phyloP scores from a whole-genome alignment of 2,888 invertebrate genomes.

The Cheilosia urbana region DNA sequence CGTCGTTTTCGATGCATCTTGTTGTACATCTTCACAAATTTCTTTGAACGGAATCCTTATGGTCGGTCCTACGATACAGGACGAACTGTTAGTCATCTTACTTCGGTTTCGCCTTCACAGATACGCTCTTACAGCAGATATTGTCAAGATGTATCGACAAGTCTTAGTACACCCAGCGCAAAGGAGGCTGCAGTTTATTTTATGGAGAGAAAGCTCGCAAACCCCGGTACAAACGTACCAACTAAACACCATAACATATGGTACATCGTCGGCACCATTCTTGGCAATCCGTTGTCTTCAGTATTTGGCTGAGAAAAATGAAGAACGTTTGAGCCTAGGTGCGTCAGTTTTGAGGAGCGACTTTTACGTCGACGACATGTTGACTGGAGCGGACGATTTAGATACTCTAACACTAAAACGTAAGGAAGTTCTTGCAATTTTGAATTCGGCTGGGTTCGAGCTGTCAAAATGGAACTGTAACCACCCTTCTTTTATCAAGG shows the following conservation, averaged over 20 bases:
- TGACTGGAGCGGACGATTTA: neutral
- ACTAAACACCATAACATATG: slow-evolving; percentile 25
- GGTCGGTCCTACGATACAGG: slow-evolving; percentile 60
- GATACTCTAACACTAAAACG: neutral
- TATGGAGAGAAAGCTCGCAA: neutral
- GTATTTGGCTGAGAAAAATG: neutral
- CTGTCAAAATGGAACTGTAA: slow-evolving; percentile 2
- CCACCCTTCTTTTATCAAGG: neutral
- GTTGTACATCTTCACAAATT: slow-evolving; percentile 28
- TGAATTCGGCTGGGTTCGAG: neutral
- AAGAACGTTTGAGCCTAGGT: neutral
- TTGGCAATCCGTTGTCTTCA: slow-evolving; percentile 16
- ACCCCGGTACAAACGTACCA: neutral
- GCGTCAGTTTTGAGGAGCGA: neutral
- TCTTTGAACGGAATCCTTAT: slow-evolving; percentile 56
- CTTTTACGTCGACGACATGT: slow-evolving; percentile 1
- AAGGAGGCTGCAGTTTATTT: neutral
- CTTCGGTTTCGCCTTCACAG: slow-evolving; percentile 48
- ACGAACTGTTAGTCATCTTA: slow-evolving; percentile 32
- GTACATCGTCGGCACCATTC: slow-evolving; percentile 33
- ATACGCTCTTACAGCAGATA: too few relatives aligned
- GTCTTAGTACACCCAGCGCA: neutral
- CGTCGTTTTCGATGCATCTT: slow-evolving; percentile 46
- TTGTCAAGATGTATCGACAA: slow-evolving; percentile 36
- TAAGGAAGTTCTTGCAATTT: neutral